Base-by-base conservation (phyloP, 2,888 invertebrate genomes). In the Physocephala rufipes region DNA sequence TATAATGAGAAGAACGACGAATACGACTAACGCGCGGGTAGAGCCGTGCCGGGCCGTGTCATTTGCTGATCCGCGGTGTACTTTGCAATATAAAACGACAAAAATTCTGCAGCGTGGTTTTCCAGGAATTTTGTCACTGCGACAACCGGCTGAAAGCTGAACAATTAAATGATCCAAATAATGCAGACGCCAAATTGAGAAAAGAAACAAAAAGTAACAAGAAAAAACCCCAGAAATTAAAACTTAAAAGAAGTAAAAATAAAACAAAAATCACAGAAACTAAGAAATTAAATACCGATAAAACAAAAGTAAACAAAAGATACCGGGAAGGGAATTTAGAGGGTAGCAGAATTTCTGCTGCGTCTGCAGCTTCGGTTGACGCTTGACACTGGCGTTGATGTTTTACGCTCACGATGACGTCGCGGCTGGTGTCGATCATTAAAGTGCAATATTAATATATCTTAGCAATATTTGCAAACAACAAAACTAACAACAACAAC, bases 51-150 rank as follows among this genome's bases (percentile, higher is more conserved):
- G n/a, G n/a, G n/a, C n/a, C n/a, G n/a, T n/a, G 36, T 9, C 36
- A 9, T 36, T 36, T 4, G 24, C 55, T 21, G 24, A 7, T 55
- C 19, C 19, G 55, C 53, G 5, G 12, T 19, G 5, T 53, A 5
- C 19, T 16, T 12, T 49, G 67, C 63, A 49, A 67, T 45, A 49
- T 19, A 68, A 61, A 61, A 68, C 68, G 61, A 61, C 62, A 62
- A 71, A 70, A 66, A 71, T 76, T 76, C 75, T 75, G 76, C 78
- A 75, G 75, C 77, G 77, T 78, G 75, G 76, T 80, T 79, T 83
- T 83, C 82, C 83, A 78, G 83, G 82, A 82, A 82, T 82, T 78
- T 70, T 64, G 70, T 55, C 64, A 70, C 53, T 58, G 55, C 19
- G 49, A 64, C n/a, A n/a, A n/a, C 43, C 58, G 36, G 36, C 36